phyloP scores from a whole-genome alignment of 2,888 invertebrate genomes.

The Drosophila nr. perissopoda region DNA sequence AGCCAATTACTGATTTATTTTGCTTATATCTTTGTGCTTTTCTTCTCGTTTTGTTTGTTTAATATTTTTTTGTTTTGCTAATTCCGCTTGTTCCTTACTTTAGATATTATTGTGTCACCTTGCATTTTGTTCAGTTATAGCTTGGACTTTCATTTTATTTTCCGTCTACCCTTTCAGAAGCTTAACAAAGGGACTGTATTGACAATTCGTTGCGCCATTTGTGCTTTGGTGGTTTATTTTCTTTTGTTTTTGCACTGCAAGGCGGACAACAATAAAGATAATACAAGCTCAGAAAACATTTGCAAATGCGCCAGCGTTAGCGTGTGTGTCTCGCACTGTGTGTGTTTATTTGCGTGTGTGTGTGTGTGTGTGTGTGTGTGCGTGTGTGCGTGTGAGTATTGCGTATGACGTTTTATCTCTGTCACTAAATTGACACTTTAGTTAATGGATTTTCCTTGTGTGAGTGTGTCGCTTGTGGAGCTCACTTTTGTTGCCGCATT shows the following conservation, averaged over 20 bases:
- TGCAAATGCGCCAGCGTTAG: conserved; percentile 24
- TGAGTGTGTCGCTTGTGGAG: conserved; percentile 59
- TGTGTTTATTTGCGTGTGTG: background rate
- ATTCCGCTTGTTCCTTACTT: background rate
- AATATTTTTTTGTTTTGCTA: background rate
- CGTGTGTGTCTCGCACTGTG: background rate
- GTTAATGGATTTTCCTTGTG: conserved; percentile 82
- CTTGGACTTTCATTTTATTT: background rate
- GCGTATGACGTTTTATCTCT: conserved; percentile 81
- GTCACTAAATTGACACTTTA: conserved; percentile 84
- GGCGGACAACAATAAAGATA: conserved; percentile 40
- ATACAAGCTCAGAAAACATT: conserved; percentile 22
- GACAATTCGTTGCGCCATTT: conserved; percentile 11
- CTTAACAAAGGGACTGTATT: conserved; percentile 11
- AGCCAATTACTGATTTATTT: background rate
- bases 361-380: conserved; percentile 19
- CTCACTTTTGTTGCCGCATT: conserved; percentile 45
- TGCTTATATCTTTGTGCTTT: background rate
- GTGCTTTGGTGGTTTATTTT: conserved; percentile 11
- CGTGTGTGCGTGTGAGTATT: conserved; percentile 39
- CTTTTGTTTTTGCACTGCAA: conserved; percentile 35
- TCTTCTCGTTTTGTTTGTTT: background rate
- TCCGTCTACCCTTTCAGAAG: background rate
- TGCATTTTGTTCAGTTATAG: background rate
- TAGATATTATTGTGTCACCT: background rate